Evolutionary conservation across 2,113 vertebrate genomes (phyloP).

Genomic region (Brachyhypopomus gauderio): DNA sequence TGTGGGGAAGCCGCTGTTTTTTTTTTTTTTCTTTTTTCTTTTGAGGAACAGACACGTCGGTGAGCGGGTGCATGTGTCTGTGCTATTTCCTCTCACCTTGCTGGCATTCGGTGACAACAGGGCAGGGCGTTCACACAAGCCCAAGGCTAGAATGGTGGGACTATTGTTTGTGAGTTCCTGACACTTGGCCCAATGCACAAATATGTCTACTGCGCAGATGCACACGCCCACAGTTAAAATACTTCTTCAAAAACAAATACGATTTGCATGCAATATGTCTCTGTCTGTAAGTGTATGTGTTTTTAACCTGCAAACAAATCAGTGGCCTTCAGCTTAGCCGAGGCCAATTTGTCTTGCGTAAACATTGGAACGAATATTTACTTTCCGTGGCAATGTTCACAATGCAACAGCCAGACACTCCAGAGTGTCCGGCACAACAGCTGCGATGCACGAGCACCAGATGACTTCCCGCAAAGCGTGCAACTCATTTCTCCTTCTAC

Average conservation of each 20-base stretch:
- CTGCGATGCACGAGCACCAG: background rate
- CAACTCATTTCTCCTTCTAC: background rate
- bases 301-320: background rate
- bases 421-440: slow-evolving; percentile 11
- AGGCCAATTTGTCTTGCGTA: background rate
- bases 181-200: background rate
- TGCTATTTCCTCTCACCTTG: slow-evolving; percentile 63
- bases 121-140: background rate
- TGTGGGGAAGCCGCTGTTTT: background rate
- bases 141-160: slow-evolving; percentile 46
- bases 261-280: background rate
- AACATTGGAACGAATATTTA: background rate
- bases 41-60: background rate
- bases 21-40: background rate
- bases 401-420: slow-evolving; percentile 3
- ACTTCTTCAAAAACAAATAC: background rate
- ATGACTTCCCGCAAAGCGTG: background rate
- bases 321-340: background rate
- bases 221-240: background rate
- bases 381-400: background rate
- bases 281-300: no score
- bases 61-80: slow-evolving; percentile 47
- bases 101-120: slow-evolving; percentile 49
- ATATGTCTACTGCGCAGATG: background rate
- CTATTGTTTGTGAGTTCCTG: slow-evolving; percentile 35